A percentile compares a stretch with the other conserved stretches of the same genome.
These are phyloP conservation scores for Holcopasites calliopsidis DNA, from an alignment of 1,140 invertebrate species.

Conservation along the genomic window DNA sequence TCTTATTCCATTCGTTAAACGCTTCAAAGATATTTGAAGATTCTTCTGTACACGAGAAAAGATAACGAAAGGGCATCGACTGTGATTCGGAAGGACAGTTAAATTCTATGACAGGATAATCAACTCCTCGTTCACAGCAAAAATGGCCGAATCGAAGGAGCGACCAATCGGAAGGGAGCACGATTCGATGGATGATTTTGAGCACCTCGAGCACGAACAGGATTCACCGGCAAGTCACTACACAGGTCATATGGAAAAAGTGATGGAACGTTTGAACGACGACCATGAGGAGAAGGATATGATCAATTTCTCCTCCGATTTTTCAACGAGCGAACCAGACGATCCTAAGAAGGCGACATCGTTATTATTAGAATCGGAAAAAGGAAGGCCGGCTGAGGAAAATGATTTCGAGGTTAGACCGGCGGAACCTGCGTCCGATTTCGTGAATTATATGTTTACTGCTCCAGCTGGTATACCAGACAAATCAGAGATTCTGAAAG, in stretches of 20 bases:
- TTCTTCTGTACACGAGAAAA: background rate
- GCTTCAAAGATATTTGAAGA: background rate
- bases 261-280: conserved; percentile 12
- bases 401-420: conserved; percentile 24
- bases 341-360: conserved; percentile 13
- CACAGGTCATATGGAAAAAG: background rate
- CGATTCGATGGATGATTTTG: conserved; percentile 86
- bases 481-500: background rate
- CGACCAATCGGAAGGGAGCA: conserved; percentile 80
- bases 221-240: conserved; percentile 27
- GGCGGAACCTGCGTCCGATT: background rate
- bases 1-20: background rate
- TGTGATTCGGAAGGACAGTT: background rate
- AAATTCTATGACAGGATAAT: conserved; percentile 47
- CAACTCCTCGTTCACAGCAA: conserved; percentile 28
- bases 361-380: conserved; percentile 23
- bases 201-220: conserved; percentile 82
- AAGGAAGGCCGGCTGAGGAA: background rate
- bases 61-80: background rate
- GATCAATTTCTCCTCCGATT: conserved; percentile 17
- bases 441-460: no score
- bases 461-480: conserved; percentile 1
- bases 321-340: background rate
- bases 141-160: conserved; percentile 39
- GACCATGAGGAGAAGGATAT: conserved; percentile 23